Base-by-base conservation (phyloP, 2,797 vertebrate genomes). In the Ciconia nigra region DNA sequence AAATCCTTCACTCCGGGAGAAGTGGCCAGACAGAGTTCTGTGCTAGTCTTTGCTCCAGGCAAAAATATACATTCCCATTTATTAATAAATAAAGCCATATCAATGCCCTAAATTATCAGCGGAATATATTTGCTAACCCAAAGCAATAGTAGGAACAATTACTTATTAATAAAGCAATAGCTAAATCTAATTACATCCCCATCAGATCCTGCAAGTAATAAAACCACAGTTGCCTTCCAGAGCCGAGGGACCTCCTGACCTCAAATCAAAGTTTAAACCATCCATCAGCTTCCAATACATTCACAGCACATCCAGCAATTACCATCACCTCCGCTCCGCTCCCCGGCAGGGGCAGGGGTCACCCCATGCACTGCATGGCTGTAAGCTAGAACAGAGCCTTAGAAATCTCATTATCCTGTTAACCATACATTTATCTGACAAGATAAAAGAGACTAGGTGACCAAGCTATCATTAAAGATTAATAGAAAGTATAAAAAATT, bases 361-460 rank as follows among this genome's bases (percentile, higher is more conserved):
- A 87, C 55, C 72, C 46, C 93, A 21, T 61, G 97, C 93, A 61
- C 97, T 33, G 85, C 96, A 47, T 77, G 96, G 97, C 96, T 91
- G 94, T 42, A 78, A 97, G 98, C 98, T 72, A 95, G 69, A 96
- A 91, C 63, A 91, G 92, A 97, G 98, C 98, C 98, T 98, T 97
- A 96, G 98, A 99, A 99, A 99, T 98, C 99, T 99, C 99, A 99
- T 99, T 99, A 99, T 99, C 98, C 98, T 98, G 98, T 99, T 99
- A 99, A 98, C 98, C 98, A 97, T 98, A 99, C 99, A 99, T 99
- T 99, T 99, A 99, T 98, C 98, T 98, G 98, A 99, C 99, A 99
- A 99, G 99, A 98, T 98, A 98, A 98, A 98, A 98, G 98, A 97
- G 98, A 98, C 98, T 97, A 97, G 98, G 98, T 98, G 98, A 98